Percentiles rank a stretch among this genome's conserved stretches.
phyloP scores from a whole-genome alignment of 2,113 vertebrate species.

The Pelvicachromis taeniatus region DNA sequence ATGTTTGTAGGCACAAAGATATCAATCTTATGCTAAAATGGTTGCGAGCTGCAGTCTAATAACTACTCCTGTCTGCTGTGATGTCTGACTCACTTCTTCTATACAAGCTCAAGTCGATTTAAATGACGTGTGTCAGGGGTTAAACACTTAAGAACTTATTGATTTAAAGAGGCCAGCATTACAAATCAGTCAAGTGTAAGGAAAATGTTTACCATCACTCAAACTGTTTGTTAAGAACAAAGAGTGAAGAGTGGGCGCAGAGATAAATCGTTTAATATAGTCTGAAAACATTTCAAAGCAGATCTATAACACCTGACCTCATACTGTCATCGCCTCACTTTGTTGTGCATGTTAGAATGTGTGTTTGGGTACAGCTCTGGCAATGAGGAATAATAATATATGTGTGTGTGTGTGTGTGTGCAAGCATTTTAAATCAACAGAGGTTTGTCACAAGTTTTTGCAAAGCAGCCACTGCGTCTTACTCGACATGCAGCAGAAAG shows the following conservation, averaged over 20 bases:
- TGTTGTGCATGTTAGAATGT: not conserved
- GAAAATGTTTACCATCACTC: not conserved
- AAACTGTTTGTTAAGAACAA: constrained; percentile 10
- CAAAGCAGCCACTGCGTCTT: constrained; percentile 9
- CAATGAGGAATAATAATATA: not conserved
- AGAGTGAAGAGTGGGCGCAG: not conserved
- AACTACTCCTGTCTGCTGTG: not conserved
- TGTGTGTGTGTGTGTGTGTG: not conserved
- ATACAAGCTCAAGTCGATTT: not conserved
- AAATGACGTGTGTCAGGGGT: not conserved
- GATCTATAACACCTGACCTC: constrained; percentile 34
- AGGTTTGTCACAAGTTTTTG: not conserved
- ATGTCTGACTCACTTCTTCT: not conserved
- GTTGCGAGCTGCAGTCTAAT: not conserved
- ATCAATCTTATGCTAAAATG: not conserved
- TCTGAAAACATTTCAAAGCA: not conserved
- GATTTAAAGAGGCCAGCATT: not conserved
- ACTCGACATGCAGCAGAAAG: constrained; percentile 55
- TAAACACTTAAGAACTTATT: not conserved
- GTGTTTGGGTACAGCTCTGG: not conserved
- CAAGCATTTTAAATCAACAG: not conserved
- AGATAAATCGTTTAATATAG: not conserved
- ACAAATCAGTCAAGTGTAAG: not conserved
- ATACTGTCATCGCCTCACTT: constrained; percentile 28
- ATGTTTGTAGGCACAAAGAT: not conserved